Conservation (phyloP, 1,140 invertebrate genomes). For the Drosophila tristis region DNA sequence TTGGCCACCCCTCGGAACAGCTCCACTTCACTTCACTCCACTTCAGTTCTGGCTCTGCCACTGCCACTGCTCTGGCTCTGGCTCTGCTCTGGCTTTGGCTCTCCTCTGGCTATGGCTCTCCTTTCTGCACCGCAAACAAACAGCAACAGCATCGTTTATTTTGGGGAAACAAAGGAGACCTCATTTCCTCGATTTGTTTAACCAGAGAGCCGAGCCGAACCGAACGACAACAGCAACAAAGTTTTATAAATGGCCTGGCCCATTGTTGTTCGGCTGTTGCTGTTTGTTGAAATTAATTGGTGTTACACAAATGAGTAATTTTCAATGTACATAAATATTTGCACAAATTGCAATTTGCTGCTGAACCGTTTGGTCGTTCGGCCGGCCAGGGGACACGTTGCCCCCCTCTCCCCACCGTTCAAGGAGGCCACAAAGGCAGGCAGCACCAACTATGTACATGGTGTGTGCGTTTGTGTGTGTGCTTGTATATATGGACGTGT, state of each 20-base stretch:
- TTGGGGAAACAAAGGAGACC: conserved; percentile 76
- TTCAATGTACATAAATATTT: conserved; percentile 83
- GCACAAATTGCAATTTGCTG: conserved; percentile 79
- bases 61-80: not conserved
- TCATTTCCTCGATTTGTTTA: conserved; percentile 79
- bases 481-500: not conserved
- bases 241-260: conserved; percentile 65
- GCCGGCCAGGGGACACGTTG: conserved; percentile 23
- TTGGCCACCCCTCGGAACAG: not conserved
- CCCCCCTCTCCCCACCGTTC: not conserved
- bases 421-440: too few species aligned
- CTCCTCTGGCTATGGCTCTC: not conserved
- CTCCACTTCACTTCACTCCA: not conserved
- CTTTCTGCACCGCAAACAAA: conserved; percentile 38
- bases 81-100: not conserved
- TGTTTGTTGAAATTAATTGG: conserved; percentile 83
- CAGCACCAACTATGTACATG: too few species aligned
- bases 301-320: conserved; percentile 84
- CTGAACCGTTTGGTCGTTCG: too few species aligned
- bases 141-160: conserved; percentile 70
- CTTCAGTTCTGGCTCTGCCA: too few species aligned
- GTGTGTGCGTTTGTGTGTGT: too few species aligned
- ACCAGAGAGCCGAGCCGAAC: conserved; percentile 53
- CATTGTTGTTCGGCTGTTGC: conserved; percentile 50
- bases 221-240: conserved; percentile 43